Conservation (phyloP, 2,113 vertebrate species). For the Syngnathus scovelli region DNA sequence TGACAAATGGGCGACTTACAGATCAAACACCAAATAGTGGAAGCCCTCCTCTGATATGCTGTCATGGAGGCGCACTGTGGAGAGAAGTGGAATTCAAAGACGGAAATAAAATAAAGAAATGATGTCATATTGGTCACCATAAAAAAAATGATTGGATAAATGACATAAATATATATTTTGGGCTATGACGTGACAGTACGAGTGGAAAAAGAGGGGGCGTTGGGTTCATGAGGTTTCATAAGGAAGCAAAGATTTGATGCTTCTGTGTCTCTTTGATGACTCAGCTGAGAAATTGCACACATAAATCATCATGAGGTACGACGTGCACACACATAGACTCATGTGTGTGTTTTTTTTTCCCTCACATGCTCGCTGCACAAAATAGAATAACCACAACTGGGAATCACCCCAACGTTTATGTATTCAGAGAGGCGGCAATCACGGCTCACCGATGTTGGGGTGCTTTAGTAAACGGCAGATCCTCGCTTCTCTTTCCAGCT, state of each 20-base stretch:
- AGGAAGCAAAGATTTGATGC: slow-evolving; percentile 12
- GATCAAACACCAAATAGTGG: slow-evolving; percentile 72
- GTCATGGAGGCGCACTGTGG: slow-evolving; percentile 65
- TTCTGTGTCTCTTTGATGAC: slow-evolving; percentile 44
- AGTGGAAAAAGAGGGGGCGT: background rate
- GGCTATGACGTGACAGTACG: too few relatives aligned
- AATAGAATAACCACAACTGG: slow-evolving; percentile 43
- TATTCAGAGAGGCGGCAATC: slow-evolving; percentile 12
- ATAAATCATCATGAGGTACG: slow-evolving; percentile 55
- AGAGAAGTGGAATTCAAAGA: background rate
- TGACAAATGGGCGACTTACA: slow-evolving; percentile 49
- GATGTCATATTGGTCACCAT: background rate
- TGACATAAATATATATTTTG: background rate
- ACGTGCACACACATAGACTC: background rate
- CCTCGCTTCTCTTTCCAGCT: slow-evolving; percentile 74
- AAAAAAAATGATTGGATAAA: background rate
- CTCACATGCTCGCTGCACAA: slow-evolving; percentile 24
- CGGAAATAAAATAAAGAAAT: background rate
- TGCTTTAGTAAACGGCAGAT: slow-evolving; percentile 76
- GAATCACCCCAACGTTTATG: slow-evolving; percentile 27
- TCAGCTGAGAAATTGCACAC: slow-evolving; percentile 36
- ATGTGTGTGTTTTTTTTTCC: background rate
- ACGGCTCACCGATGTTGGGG: slow-evolving; percentile 70
- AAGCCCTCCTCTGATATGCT: slow-evolving; percentile 73
- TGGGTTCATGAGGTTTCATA: slow-evolving; percentile 17